A percentile compares a stretch with the other conserved stretches of the same genome.
Evolutionary conservation across 2,888 invertebrate genomes (phyloP).

Genomic region (Fragum fragum): DNA sequence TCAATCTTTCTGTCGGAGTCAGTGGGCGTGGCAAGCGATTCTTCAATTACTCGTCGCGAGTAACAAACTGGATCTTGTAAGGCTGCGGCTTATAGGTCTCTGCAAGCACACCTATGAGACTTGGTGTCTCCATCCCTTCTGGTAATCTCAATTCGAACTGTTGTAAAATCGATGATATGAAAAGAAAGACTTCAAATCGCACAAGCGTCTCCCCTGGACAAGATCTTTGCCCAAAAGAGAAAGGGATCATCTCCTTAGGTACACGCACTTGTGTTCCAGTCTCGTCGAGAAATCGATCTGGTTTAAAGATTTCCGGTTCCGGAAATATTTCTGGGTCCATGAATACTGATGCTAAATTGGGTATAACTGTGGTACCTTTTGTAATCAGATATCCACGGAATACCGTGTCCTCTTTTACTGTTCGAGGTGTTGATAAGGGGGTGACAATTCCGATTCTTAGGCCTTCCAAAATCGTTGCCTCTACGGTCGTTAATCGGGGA

Average conservation of each 20-base stretch:
- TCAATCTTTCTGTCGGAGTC: no score
- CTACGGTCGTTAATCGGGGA: slow-evolving; percentile 19
- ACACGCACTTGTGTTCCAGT: not conserved
- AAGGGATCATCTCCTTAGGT: not conserved
- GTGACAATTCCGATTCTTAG: not conserved
- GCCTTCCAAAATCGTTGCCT: slow-evolving; percentile 33
- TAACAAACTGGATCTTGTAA: not conserved
- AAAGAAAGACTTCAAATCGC: slow-evolving; percentile 3
- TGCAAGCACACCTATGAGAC: no score
- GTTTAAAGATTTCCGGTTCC: not conserved
- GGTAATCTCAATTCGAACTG: not conserved
- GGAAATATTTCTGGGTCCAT: slow-evolving; percentile 54
- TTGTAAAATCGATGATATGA: not conserved
- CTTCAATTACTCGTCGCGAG: not conserved
- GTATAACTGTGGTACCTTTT: not conserved
- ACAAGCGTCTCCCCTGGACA: not conserved
- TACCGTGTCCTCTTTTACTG: slow-evolving; percentile 56
- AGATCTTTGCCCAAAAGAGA: not conserved
- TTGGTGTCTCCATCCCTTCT: no score
- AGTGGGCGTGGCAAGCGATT: no score
- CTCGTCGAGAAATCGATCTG: not conserved
- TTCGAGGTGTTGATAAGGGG: not conserved
- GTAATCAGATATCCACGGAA: not conserved
- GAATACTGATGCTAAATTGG: not conserved
- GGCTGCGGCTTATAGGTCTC: not conserved